These are phyloP conservation scores for Caranx melampygus DNA, from an alignment of 2,113 vertebrate species.

Conservation along the genomic window DNA sequence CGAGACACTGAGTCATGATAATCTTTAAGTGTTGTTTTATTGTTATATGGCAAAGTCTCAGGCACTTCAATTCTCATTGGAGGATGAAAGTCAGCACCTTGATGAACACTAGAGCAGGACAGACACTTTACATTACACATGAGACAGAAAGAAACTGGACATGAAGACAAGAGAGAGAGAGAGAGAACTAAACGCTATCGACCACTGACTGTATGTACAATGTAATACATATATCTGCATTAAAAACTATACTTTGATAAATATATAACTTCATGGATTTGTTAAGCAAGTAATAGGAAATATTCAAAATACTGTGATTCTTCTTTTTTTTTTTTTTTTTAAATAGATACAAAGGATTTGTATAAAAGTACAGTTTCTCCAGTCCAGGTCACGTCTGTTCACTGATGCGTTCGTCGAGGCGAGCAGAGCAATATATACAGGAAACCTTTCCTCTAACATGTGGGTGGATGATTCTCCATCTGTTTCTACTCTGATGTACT, in stretches of 20 bases:
- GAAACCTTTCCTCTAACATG: conserved; percentile 36
- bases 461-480: conserved; percentile 27
- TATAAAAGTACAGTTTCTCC: conserved; percentile 90
- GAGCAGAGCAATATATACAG: conserved; percentile 51
- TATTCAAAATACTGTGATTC: conserved; percentile 91
- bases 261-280: conserved; percentile 86
- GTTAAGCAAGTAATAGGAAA: conserved; percentile 88
- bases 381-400: conserved; percentile 68
- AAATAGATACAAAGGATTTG: conserved; percentile 89
- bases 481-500: neutral
- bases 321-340: conserved; percentile 87
- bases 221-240: conserved; percentile 81
- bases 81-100: conserved; percentile 66
- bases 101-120: conserved; percentile 51
- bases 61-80: conserved; percentile 88
- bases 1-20: conserved; percentile 70
- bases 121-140: conserved; percentile 53
- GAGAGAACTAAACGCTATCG: conserved; percentile 73
- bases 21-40: conserved; percentile 88
- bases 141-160: conserved; percentile 30
- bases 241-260: conserved; percentile 90
- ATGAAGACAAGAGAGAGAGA: conserved; percentile 26
- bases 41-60: conserved; percentile 91
- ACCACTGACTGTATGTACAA: conserved; percentile 78
- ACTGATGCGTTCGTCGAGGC: conserved; percentile 26